Conservation (phyloP, 2,797 vertebrate genomes). For the Antrozous pallidus region DNA sequence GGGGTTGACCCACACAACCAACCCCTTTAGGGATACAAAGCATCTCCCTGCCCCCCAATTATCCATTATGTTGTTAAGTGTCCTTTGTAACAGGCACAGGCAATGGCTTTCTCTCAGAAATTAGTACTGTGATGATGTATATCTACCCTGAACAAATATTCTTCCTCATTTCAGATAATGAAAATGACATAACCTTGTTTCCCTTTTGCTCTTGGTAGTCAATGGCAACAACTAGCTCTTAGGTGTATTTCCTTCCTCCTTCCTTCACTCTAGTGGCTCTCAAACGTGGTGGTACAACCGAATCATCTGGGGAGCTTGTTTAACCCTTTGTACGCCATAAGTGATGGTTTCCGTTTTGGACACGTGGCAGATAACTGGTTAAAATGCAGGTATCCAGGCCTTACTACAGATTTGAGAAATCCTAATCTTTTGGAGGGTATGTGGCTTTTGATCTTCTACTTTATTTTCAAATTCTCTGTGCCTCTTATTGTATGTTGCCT, state of each 20-base stretch:
- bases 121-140: neutral
- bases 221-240: neutral
- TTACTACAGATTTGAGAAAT: neutral
- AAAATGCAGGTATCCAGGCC: neutral
- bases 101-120: neutral
- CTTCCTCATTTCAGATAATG: constrained; percentile 29
- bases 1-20: neutral
- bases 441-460: neutral
- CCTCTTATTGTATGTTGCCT: neutral
- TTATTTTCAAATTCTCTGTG: neutral
- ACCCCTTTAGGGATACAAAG: neutral
- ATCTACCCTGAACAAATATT: neutral
- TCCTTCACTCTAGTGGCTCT: neutral
- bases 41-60: neutral
- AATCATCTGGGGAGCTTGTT: neutral
- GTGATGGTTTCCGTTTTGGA: no score
- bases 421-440: neutral
- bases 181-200: constrained; percentile 3
- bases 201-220: neutral
- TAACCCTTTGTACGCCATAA: neutral
- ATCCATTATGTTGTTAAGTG: neutral
- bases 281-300: neutral
- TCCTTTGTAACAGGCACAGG: neutral
- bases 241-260: neutral
- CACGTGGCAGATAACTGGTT: no score